Conservation (phyloP, 1,140 invertebrate genomes). For the Heliconius hewitsoni region DNA sequence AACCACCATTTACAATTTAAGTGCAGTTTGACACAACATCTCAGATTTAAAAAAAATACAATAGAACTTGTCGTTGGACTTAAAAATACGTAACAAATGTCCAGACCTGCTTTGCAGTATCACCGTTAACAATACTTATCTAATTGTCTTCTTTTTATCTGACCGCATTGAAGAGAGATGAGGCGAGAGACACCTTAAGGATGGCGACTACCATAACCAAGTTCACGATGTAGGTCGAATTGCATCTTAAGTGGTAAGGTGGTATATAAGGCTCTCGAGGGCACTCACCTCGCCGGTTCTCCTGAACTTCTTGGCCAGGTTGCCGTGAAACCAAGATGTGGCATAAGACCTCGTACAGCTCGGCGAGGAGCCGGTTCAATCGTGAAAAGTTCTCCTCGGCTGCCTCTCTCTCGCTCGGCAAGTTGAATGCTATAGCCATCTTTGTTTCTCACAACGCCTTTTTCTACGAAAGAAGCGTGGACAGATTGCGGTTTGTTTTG, state of each 20-base stretch:
- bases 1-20: constrained; percentile 80
- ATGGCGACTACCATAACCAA: constrained; percentile 78
- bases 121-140: constrained; percentile 78
- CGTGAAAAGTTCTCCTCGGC: constrained; percentile 79
- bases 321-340: constrained; percentile 77
- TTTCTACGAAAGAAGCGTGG: constrained; percentile 74
- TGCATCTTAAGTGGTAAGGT: constrained; percentile 81
- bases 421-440: constrained; percentile 81
- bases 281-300: constrained; percentile 77
- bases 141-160: constrained; percentile 76
- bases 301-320: constrained; percentile 73
- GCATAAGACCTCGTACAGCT: constrained; percentile 79
- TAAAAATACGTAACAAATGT: constrained; percentile 80
- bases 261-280: constrained; percentile 74
- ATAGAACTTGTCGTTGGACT: constrained; percentile 62
- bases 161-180: constrained; percentile 78
- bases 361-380: constrained; percentile 78
- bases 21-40: constrained; percentile 81
- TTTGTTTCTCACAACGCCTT: constrained; percentile 67
- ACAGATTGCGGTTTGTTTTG: constrained; percentile 69
- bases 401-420: constrained; percentile 78
- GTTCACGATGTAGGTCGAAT: constrained; percentile 81
- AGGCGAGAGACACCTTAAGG: constrained; percentile 76
- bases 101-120: constrained; percentile 77
- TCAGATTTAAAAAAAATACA: constrained; percentile 48